phyloP scores from a whole-genome alignment of 1,140 invertebrate species.

The Drosophila yakuba region DNA sequence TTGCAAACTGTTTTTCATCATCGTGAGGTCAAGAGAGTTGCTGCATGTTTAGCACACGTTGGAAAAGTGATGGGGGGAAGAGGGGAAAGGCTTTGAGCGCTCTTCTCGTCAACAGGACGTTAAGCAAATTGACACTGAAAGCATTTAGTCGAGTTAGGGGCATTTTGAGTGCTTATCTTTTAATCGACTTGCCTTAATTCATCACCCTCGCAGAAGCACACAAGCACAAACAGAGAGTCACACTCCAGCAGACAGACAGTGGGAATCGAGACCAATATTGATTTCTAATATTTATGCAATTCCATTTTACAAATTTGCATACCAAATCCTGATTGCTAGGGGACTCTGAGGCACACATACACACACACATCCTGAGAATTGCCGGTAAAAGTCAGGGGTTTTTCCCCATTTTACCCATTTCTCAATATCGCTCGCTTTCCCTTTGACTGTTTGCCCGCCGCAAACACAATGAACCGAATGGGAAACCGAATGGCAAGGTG shows the following conservation, averaged over 20 bases:
- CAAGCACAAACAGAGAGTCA: neutral
- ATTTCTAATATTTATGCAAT: conserved; percentile 83
- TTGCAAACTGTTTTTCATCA: conserved; percentile 82
- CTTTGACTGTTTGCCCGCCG: conserved; percentile 46
- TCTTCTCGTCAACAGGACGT: conserved; percentile 33
- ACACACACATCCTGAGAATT: conserved; percentile 36
- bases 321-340: conserved; percentile 78
- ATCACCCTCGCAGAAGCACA: conserved; percentile 15
- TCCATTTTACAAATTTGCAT: conserved; percentile 82
- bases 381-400: conserved; percentile 49
- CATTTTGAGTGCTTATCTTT: conserved; percentile 61
- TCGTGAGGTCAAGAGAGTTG: conserved; percentile 33
- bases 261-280: conserved; percentile 64
- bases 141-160: conserved; percentile 65
- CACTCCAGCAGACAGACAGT: neutral
- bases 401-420: conserved; percentile 1
- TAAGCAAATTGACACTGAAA: conserved; percentile 75
- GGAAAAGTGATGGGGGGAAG: neutral
- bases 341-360: conserved; percentile 63
- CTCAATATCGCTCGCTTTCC: conserved; percentile 26
- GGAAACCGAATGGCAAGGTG: neutral
- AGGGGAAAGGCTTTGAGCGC: conserved; percentile 33
- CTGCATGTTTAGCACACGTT: conserved; percentile 65
- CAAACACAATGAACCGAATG: conserved; percentile 42
- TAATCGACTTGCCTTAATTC: conserved; percentile 64